Evolutionary conservation across 1,140 invertebrate species (phyloP).

Genomic region (Oreohelix idahoensis): DNA sequence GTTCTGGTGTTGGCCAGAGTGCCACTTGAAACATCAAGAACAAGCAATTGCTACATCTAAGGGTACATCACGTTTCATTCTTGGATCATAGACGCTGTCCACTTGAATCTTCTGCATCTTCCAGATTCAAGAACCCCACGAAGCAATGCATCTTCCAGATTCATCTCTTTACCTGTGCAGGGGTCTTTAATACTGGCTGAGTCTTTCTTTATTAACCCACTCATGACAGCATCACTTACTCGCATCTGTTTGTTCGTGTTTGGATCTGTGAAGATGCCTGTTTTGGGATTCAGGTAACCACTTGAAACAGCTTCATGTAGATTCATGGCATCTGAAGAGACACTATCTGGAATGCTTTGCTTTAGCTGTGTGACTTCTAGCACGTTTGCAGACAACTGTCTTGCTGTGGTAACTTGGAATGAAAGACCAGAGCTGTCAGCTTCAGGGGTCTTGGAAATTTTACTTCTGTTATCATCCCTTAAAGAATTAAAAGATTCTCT

Average conservation of each 20-base stretch:
- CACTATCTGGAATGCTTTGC: slow-evolving; percentile 49
- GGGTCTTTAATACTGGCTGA: slow-evolving; percentile 80
- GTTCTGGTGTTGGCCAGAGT: slow-evolving; percentile 79
- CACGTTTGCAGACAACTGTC: slow-evolving; percentile 48
- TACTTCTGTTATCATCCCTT: slow-evolving; percentile 57
- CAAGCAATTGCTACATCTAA: slow-evolving; percentile 76
- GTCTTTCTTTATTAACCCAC: slow-evolving; percentile 76
- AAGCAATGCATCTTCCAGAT: slow-evolving; percentile 78
- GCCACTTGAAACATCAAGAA: slow-evolving; percentile 59
- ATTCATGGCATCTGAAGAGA: slow-evolving; percentile 75
- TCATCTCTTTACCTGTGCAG: slow-evolving; percentile 85
- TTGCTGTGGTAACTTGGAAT: slow-evolving; percentile 55
- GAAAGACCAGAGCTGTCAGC: slow-evolving; percentile 32
- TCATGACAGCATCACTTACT: slow-evolving; percentile 87
- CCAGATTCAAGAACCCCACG: slow-evolving; percentile 60
- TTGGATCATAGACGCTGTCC: slow-evolving; percentile 86
- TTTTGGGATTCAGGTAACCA: slow-evolving; percentile 84
- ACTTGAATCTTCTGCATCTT: slow-evolving; percentile 82
- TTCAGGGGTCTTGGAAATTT: slow-evolving; percentile 7
- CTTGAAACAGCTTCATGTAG: slow-evolving; percentile 59
- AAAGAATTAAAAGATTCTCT: slow-evolving; percentile 79
- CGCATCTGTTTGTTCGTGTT: slow-evolving; percentile 83
- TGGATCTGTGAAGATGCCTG: slow-evolving; percentile 87
- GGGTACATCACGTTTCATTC: slow-evolving; percentile 80
- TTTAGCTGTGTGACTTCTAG: slow-evolving; percentile 61